Base-by-base conservation (phyloP, 1,140 invertebrate species). In the Orius laevigatus region DNA sequence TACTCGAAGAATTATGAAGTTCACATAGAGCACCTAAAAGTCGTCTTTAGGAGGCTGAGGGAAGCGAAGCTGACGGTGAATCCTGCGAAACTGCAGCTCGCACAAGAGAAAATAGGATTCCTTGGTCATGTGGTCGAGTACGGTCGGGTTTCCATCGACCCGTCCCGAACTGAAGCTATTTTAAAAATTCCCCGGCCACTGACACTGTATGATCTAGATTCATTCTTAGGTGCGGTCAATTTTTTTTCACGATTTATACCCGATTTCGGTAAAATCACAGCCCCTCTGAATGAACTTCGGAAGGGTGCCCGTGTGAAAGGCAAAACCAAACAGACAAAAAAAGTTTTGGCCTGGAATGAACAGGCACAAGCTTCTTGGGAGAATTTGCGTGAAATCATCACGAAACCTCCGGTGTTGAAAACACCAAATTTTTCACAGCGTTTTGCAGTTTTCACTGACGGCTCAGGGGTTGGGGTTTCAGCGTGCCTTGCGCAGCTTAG, bases 321-420 rank as follows among this genome's bases (percentile, higher is more conserved):
- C n/a, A n/a, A n/a, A n/a, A n/a, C n/a, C n/a, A n/a, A n/a, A n/a
- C n/a, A n/a, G n/a, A n/a, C n/a, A n/a, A n/a, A n/a, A n/a, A n/a
- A n/a, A n/a, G n/a, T n/a, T n/a, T n/a, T 40, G 38, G 16, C 16
- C 16, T 40, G 38, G 38, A 15, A 15, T 15, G 38, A 40, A n/a
- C 10, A 40, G 16, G 38, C 10, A 15, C 10, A 40, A 40, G 38
- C 38, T 8, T 10, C 38, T 10, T 40, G 38, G 38, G 10, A 40
- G 38, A 40, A 40, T n/a, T 40, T 40, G 38, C 10, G 38, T 10
- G 16, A 40, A 40, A 10, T 40, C 38, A 40, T 40, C 38, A 40
- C 38, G 38, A 15, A 40, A 15, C 38, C 38, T n/a, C 38, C 38
- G 38, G 16, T 15, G 10, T 40, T 40, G 16, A 40, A n/a, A 10